Evolutionary conservation across 2,888 invertebrate species (phyloP), one percentile per base, ranked within the genome.

Genomic region (Troilus luridus): DNA sequence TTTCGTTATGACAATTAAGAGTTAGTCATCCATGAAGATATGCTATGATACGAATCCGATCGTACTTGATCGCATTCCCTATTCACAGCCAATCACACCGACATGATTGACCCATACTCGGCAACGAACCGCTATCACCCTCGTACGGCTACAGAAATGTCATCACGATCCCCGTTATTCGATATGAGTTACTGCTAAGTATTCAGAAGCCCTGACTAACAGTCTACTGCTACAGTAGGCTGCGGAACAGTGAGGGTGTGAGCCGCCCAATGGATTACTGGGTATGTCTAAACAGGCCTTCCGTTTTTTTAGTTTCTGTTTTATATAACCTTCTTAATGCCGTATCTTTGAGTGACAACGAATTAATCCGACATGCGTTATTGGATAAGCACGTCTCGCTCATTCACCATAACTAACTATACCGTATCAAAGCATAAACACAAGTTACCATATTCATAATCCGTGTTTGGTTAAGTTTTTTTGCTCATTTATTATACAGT

Each of bases 151-250:
- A 58, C 85, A 58, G 56, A 85, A 85, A 85, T 85, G 85, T 54
- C 85, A 85, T 77, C 56, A 85, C 10, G 11, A 54, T 0, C n/a
- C 54, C 85, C 85, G 85, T 85, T 85, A 85, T 21, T n/a, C 54
- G 85, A 85, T 56, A 85, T 85, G 85, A 58, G 56, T 56, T 85
- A n/a, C 85, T 85, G 85, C 85, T 85, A 85, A 85, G 85, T 85
- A 85, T 85, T 85, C 85, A 85, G n/a, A 56, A 85, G 56, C 21
- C 85, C 85, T 77, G 17, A 58, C 85, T 85, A 85, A 85, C 85
- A 56, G 85, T 85, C 56, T 58, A 14, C 56, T 67, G 56, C 85
- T 56, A 85, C 85, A 21, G 56, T 58, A n/a, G 56, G 12, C 56
- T 19, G n/a, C n/a, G 85, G 56, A 56, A 85, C 85, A 85, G 85